phyloP scores from a whole-genome alignment of 2,888 invertebrate genomes.

The Lepidochitona cinerea region DNA sequence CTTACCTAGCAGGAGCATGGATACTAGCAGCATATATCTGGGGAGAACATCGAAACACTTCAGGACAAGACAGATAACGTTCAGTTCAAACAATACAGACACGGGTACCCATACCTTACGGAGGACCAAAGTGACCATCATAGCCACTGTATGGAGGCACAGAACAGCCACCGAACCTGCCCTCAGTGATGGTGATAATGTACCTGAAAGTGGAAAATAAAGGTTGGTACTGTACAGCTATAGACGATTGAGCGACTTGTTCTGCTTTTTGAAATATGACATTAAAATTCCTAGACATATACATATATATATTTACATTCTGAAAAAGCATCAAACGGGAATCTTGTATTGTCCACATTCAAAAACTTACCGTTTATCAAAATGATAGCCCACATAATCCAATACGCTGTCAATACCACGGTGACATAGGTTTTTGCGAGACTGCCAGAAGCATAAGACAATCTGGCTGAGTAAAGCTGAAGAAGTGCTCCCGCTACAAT shows the following conservation, averaged over 20 bases:
- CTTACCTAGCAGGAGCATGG: conserved; percentile 39
- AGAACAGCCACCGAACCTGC: conserved; percentile 33
- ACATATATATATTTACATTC: too few species aligned
- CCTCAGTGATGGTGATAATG: conserved; percentile 21
- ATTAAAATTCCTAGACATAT: too few species aligned
- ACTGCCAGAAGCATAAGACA: conserved; percentile 42
- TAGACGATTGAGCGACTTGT: too few species aligned
- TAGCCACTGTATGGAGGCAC: conserved; percentile 34
- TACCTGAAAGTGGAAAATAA: conserved; percentile 23
- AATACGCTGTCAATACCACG: conserved; percentile 33
- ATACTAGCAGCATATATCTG: conserved; percentile 38
- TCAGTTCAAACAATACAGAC: conserved; percentile 37
- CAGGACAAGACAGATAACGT: conserved; percentile 35
- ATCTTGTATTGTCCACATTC: too few species aligned
- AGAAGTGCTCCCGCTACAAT: conserved; percentile 41
- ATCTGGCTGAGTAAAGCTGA: conserved; percentile 37
- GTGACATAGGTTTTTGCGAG: conserved; percentile 38
- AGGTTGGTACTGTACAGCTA: too few species aligned
- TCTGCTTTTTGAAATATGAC: too few species aligned
- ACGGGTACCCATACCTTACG: conserved; percentile 43
- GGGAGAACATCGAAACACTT: conserved; percentile 32
- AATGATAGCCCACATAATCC: conserved; percentile 36
- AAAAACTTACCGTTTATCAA: conserved; percentile 6
- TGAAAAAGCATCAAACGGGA: too few species aligned
- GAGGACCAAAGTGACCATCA: conserved; percentile 38